Percentiles rank a stretch among this genome's conserved stretches.
Conservation (phyloP, 2,113 vertebrate genomes). For the Oplegnathus fasciatus region DNA sequence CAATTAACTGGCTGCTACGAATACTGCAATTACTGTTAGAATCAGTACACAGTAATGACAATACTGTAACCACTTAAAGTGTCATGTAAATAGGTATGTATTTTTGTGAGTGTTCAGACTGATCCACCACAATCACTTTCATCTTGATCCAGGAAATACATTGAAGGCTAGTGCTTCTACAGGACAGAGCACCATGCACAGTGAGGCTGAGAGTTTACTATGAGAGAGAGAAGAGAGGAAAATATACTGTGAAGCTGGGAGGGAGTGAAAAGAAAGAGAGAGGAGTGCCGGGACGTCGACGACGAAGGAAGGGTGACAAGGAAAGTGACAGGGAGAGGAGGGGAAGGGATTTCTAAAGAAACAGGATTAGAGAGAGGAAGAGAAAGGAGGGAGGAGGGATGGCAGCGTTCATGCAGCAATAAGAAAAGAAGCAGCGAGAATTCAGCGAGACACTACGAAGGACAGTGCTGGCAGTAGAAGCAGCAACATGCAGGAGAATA, state of each 20-base stretch:
- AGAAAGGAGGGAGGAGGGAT: constrained; percentile 1
- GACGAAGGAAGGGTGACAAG: constrained; percentile 1
- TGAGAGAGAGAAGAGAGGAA: neutral
- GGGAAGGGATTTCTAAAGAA: neutral
- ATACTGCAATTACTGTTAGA: constrained; percentile 77
- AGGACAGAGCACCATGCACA: constrained; percentile 54
- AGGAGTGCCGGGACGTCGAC: neutral
- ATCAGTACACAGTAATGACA: constrained; percentile 74
- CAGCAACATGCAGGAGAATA: constrained; percentile 60
- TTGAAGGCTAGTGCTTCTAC: constrained; percentile 62
- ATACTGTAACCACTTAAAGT: constrained; percentile 80
- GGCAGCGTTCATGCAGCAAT: constrained; percentile 55
- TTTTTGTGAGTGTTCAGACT: constrained; percentile 60
- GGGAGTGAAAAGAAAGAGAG: neutral
- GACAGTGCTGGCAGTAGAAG: constrained; percentile 68
- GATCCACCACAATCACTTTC: constrained; percentile 48
- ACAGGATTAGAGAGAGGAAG: constrained; percentile 30
- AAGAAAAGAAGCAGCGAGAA: constrained; percentile 40
- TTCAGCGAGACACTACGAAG: neutral
- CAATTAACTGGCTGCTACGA: constrained; percentile 71
- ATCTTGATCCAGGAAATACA: constrained; percentile 60
- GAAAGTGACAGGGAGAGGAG: neutral
- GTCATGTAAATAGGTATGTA: constrained; percentile 77
- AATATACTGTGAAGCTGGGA: constrained; percentile 31
- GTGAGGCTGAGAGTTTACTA: neutral